phyloP scores from a whole-genome alignment of 2,888 invertebrate species.

The Pseudococcus jackbeardsleyi region DNA sequence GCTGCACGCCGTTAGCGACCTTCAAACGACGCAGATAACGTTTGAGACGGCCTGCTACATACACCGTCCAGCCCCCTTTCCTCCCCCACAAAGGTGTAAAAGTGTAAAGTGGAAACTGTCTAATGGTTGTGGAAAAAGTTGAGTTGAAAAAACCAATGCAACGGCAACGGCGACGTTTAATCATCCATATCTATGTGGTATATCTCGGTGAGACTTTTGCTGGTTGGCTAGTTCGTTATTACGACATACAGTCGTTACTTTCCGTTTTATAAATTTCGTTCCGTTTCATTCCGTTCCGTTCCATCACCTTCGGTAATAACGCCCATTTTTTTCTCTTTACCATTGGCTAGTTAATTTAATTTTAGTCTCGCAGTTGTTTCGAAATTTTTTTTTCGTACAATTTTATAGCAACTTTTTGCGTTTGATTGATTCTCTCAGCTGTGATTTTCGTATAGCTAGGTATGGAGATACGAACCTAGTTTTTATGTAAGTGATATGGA shows the following conservation, averaged over 20 bases:
- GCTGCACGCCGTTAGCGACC: conserved; percentile 40
- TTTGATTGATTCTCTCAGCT: neutral
- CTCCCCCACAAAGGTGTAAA: neutral
- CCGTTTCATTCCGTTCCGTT: conserved; percentile 56
- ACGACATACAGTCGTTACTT: conserved; percentile 44
- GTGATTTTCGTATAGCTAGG: no score
- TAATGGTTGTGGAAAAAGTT: conserved; percentile 40
- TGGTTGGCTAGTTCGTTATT: conserved; percentile 51
- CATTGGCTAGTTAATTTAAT: conserved; percentile 26
- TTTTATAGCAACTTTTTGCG: neutral
- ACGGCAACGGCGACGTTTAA: conserved; percentile 38
- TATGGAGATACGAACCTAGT: no score
- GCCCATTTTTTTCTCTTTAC: neutral
- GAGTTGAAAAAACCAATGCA: neutral
- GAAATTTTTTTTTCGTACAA: conserved; percentile 7
- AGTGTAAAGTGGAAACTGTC: conserved; percentile 33
- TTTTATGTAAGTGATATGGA: no score
- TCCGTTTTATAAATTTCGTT: conserved; percentile 54
- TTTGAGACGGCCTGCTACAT: conserved; percentile 43
- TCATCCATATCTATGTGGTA: conserved; percentile 51
- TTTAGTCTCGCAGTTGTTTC: conserved; percentile 17
- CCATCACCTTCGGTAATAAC: conserved; percentile 43
- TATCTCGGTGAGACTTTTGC: conserved; percentile 39
- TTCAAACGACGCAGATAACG: conserved; percentile 54
- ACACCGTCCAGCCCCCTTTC: neutral